A percentile compares a stretch with the other conserved stretches of the same genome.
These are phyloP conservation scores for Rhombomys opimus DNA, from an alignment of 2,113 vertebrate genomes.

Conservation along the genomic window DNA sequence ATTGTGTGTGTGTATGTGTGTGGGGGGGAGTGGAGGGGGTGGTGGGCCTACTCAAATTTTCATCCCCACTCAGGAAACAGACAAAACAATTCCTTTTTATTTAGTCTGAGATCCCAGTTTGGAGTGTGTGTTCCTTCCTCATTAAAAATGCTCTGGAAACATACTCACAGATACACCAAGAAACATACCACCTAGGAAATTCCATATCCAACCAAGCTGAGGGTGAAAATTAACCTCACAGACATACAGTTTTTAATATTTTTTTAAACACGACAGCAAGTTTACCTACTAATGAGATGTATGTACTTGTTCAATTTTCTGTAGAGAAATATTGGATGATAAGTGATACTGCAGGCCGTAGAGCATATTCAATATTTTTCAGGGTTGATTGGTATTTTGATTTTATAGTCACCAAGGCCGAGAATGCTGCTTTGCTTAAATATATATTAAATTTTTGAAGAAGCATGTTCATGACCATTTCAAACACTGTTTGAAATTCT, in stretches of 20 bases:
- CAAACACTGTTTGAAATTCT: not conserved
- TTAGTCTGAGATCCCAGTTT: not conserved
- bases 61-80: not conserved
- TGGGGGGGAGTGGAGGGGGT: accelerated
- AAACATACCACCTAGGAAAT: not conserved
- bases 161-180: not conserved
- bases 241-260: not conserved
- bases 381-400: not conserved
- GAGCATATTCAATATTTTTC: not conserved
- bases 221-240: not conserved
- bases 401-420: not conserved
- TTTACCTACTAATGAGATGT: not conserved
- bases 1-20: not conserved
- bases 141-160: not conserved
- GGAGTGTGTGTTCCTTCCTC: not conserved
- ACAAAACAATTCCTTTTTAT: not conserved
- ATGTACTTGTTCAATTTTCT: not conserved
- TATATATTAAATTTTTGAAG: not conserved
- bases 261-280: not conserved
- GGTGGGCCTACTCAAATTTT: not conserved
- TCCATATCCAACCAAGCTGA: not conserved
- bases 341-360: not conserved
- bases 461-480: not conserved
- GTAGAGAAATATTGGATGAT: not conserved
- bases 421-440: not conserved